Evolutionary conservation across 2,888 invertebrate genomes (phyloP).

Genomic region (Acleris sparsana): DNA sequence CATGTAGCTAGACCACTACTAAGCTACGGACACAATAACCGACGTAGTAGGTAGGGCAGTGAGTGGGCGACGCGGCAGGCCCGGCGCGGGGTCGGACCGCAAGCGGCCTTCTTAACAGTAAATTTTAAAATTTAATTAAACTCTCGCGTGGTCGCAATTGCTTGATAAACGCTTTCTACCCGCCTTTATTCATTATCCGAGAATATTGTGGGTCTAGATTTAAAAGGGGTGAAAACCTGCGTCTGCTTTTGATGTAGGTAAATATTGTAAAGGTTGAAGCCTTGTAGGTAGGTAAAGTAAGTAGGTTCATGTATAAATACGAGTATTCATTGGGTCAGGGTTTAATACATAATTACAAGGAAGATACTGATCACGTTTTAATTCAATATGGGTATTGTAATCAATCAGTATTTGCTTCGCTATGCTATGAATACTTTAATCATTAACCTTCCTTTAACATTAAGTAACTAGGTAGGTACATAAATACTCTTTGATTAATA

Average conservation of each 20-base stretch:
- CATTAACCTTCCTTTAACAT: too few species aligned
- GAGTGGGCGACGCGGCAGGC: constrained; percentile 45
- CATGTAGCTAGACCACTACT: too few species aligned
- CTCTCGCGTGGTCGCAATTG: constrained; percentile 67
- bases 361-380: too few species aligned
- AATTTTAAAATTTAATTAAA: constrained; percentile 79
- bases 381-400: too few species aligned
- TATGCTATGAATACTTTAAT: too few species aligned
- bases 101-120: constrained; percentile 68
- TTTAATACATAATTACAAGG: too few species aligned
- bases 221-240: constrained; percentile 30
- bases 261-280: constrained; percentile 23
- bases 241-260: constrained; percentile 28
- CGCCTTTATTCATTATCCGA: constrained; percentile 56
- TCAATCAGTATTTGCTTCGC: too few species aligned
- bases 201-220: constrained; percentile 40
- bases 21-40: constrained; percentile 41
- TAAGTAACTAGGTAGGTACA: too few species aligned
- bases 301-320: background rate
- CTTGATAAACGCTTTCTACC: constrained; percentile 71
- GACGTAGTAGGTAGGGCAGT: background rate
- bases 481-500: too few species aligned
- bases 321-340: too few species aligned
- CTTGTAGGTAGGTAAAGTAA: background rate
- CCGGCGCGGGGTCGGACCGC: constrained; percentile 48